Conservation (phyloP, 2,888 invertebrate genomes). For the Lordiphosa andalusiaca region DNA sequence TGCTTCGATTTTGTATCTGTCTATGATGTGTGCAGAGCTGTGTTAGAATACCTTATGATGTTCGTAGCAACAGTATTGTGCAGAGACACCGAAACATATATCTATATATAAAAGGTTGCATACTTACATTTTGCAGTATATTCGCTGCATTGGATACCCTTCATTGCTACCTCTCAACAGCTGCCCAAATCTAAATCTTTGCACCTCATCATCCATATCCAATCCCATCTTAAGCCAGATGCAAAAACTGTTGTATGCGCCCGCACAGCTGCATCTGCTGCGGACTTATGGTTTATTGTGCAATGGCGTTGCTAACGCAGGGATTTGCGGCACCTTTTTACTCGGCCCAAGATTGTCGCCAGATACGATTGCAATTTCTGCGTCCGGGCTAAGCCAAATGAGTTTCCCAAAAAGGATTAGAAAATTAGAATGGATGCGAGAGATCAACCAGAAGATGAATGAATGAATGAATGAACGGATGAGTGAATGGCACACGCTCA, state of each 20-base stretch:
- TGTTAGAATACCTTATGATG: too few relatives aligned
- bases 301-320: constrained; percentile 28
- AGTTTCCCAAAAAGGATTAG: constrained; percentile 37
- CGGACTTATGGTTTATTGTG: constrained; percentile 7
- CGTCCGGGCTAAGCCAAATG: constrained; percentile 43
- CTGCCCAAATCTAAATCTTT: not conserved
- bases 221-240: constrained; percentile 30
- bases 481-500: constrained; percentile 52
- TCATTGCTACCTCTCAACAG: not conserved
- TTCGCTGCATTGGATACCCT: too few relatives aligned
- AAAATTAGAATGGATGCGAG: constrained; percentile 39
- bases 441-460: constrained; percentile 24
- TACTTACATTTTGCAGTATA: too few relatives aligned
- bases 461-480: constrained; percentile 28
- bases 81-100: too few relatives aligned
- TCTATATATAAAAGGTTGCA: too few relatives aligned
- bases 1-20: too few relatives aligned
- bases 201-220: not conserved
- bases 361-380: constrained; percentile 49
- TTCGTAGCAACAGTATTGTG: too few relatives aligned
- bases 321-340: constrained; percentile 49
- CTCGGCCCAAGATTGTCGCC: constrained; percentile 33
- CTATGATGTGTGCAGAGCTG: too few relatives aligned
- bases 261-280: constrained; percentile 18
- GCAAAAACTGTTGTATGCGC: constrained; percentile 28